These are phyloP conservation scores for Myopa testacea DNA, from an alignment of 2,888 invertebrate species.

Conservation along the genomic window DNA sequence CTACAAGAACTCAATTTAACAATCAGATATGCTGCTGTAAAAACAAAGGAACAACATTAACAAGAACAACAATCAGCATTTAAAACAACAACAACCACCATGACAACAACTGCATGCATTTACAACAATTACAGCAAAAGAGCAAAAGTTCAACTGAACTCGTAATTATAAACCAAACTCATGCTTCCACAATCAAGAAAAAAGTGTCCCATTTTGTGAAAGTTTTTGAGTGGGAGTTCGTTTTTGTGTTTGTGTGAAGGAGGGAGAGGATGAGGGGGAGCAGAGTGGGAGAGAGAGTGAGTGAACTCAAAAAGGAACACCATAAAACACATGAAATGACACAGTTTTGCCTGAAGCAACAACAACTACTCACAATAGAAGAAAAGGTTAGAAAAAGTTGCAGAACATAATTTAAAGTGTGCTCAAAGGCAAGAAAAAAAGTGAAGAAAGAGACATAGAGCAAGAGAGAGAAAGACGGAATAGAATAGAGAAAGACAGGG, in stretches of 20 bases:
- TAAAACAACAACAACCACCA: not conserved
- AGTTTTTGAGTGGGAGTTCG: not conserved
- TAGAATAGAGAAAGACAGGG: not conserved
- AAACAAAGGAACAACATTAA: not conserved
- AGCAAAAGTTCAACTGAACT: constrained; percentile 5
- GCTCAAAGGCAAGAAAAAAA: not conserved
- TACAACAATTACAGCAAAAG: not conserved
- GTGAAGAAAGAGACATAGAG: not conserved
- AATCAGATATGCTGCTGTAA: not conserved
- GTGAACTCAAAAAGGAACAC: not conserved
- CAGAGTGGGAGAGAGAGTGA: not conserved
- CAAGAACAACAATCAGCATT: not conserved
- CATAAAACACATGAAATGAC: constrained; percentile 23
- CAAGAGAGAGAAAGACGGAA: not conserved
- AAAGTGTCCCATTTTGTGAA: constrained; percentile 21
- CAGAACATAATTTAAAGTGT: not conserved
- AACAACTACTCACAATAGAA: constrained; percentile 29
- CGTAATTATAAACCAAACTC: constrained; percentile 4
- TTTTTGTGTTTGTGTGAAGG: not conserved
- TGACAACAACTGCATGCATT: too few relatives aligned
- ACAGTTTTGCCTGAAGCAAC: constrained; percentile 22
- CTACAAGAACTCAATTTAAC: too few relatives aligned
- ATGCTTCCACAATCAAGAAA: not conserved
- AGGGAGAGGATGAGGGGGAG: not conserved
- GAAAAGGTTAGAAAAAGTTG: not conserved